Evolutionary conservation across 1,140 invertebrate genomes (phyloP), one percentile per base, ranked within the genome.

Genomic region (Apolygus lucorum): DNA sequence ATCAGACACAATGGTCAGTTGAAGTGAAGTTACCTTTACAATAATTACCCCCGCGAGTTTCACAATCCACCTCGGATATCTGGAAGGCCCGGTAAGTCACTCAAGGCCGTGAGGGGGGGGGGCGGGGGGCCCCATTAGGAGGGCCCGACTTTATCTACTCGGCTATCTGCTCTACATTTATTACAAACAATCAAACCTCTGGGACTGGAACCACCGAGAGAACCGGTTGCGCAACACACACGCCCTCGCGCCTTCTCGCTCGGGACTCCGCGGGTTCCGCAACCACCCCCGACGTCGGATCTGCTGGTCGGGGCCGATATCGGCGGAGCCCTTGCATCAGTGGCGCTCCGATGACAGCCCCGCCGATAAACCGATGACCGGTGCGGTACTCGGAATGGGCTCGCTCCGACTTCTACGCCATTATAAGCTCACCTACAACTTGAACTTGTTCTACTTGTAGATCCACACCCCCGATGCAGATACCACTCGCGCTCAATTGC

Each of bases 161-260:
- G 8, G 54, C 54, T 59, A 59, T 59, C 54, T 59, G 54, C 54
- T 59, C 54, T 59, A 59, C 54, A 59, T 59, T 59, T 59, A 59
- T 59, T 59, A 59, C 54, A 59, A 59, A 59, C 54, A 59, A 59
- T 59, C 54, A 59, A 59, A 59, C 8, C 54, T 21, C 54, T 21
- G 22, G 22, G 34, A 49, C 34, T 49, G 34, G 8, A 17, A 49
- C n/a, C n/a, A n/a, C n/a, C n/a, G 54, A 59, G 54, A 59, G 54
- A 59, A 59, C 11, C 54, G 22, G 54, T 59, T 59, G 54, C 54
- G 4, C 54, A 59, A 59, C 54, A 17, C 54, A 24, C 54, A 59
- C 54, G 54, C 54, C 54, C 54, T 59, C 54, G 54, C 54, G 54
- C 54, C 54, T 59, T 49, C 34, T n/a, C n/a, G n/a, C n/a, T n/a